Percentiles rank a stretch among this genome's conserved stretches.
phyloP scores from a whole-genome alignment of 2,113 vertebrate species.

The Ranitomeya variabilis region DNA sequence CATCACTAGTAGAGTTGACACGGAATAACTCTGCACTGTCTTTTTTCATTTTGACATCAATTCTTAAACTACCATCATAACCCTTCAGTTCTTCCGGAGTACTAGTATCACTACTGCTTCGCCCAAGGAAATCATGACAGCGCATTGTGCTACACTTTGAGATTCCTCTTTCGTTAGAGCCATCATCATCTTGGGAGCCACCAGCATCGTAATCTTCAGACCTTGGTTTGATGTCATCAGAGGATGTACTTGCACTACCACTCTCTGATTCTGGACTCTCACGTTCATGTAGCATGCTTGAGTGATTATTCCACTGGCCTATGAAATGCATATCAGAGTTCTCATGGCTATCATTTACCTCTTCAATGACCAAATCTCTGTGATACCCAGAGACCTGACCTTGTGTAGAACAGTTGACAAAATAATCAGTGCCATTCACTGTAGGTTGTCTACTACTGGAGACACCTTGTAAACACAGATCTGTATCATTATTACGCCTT shows the following conservation, averaged over 20 bases:
- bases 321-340: constrained; percentile 75
- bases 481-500: not conserved
- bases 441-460: not conserved
- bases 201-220: constrained; percentile 98
- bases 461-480: not conserved
- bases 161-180: constrained; percentile 86
- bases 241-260: constrained; percentile 91
- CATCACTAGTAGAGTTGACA: constrained; percentile 89
- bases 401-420: constrained; percentile 67
- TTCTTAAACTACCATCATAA: constrained; percentile 86
- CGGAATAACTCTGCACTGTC: constrained; percentile 75
- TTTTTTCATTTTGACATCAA: constrained; percentile 89
- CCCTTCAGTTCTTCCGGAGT: constrained; percentile 95
- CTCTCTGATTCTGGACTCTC: constrained; percentile 92
- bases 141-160: constrained; percentile 95
- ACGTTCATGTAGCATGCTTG: constrained; percentile 73
- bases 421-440: constrained; percentile 48
- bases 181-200: constrained; percentile 96
- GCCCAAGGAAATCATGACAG: constrained; percentile 93
- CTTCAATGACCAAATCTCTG: constrained; percentile 71
- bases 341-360: constrained; percentile 76
- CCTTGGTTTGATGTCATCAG: constrained; percentile 95
- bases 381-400: constrained; percentile 66
- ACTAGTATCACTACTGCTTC: constrained; percentile 97
- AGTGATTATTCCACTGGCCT: constrained; percentile 78